A percentile compares a stretch with the other conserved stretches of the same genome.
These are phyloP conservation scores for Calidris pygmaea DNA, from an alignment of 2,113 vertebrate species.

Conservation along the genomic window DNA sequence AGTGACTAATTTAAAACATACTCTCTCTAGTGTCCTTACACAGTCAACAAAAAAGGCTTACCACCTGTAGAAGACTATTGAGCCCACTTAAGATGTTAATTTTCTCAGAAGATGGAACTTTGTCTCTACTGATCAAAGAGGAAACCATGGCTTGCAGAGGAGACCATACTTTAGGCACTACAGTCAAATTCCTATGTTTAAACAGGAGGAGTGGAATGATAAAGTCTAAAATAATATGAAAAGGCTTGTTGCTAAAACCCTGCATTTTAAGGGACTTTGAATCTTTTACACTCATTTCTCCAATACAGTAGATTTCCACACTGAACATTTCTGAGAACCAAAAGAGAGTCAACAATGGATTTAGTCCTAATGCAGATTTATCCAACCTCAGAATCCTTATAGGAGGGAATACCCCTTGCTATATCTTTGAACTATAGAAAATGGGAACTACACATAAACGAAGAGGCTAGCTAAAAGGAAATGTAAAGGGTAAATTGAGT, in stretches of 20 bases:
- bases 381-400: not conserved
- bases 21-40: not conserved
- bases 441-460: not conserved
- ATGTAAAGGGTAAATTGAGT: not conserved
- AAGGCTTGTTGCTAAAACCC: fast-evolving
- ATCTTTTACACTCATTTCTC: not conserved
- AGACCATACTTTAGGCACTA: not conserved
- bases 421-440: not conserved
- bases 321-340: not conserved
- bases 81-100: not conserved
- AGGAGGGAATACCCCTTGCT: not conserved
- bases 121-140: not conserved
- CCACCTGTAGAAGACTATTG: not conserved
- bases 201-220: not conserved
- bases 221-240: not conserved
- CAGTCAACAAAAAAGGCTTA: not conserved
- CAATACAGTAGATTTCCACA: not conserved
- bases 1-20: not conserved
- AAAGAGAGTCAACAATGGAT: not conserved
- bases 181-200: not conserved
- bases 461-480: not conserved
- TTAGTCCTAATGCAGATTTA: not conserved
- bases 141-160: not conserved
- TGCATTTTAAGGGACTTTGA: not conserved
- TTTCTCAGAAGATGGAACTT: not conserved